A percentile compares a stretch with the other conserved stretches of the same genome.
These are phyloP conservation scores for Drosophila ananassae DNA, from an alignment of 1,140 invertebrate genomes.

Conservation along the genomic window DNA sequence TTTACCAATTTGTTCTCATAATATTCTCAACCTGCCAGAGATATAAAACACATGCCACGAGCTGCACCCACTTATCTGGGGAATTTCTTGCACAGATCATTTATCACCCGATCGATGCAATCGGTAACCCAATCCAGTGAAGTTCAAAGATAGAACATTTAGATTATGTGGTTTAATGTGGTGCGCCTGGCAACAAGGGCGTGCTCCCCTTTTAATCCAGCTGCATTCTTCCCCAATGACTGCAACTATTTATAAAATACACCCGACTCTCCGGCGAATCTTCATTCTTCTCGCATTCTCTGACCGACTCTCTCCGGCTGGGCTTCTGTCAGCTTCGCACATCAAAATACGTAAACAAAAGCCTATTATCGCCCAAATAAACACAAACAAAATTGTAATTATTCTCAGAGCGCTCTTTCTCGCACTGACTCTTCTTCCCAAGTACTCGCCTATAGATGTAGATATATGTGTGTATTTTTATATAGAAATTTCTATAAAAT, in stretches of 20 bases:
- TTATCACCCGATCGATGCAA: conserved; percentile 26
- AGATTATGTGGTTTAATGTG: conserved; percentile 19
- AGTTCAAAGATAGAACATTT: conserved; percentile 28
- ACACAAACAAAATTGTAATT: conserved; percentile 65
- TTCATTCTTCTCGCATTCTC: neutral
- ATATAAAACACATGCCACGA: conserved; percentile 24
- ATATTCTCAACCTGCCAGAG: conserved; percentile 20
- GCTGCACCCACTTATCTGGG: conserved; percentile 15
- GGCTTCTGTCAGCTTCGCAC: conserved; percentile 57
- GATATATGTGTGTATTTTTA: neutral
- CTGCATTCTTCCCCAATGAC: conserved; percentile 58
- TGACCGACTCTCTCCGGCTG: conserved; percentile 4
- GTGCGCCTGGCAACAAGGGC: conserved; percentile 36
- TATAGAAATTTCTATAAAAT: conserved; percentile 10
- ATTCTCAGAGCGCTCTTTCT: conserved; percentile 30
- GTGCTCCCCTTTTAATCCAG: conserved; percentile 37
- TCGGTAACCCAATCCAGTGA: conserved; percentile 37
- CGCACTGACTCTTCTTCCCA: conserved; percentile 1
- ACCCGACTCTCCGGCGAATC: neutral
- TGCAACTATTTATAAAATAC: conserved; percentile 66
- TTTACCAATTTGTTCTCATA: conserved; percentile 21
- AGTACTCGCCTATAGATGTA: neutral
- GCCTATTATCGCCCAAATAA: conserved; percentile 70
- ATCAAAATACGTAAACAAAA: conserved; percentile 77
- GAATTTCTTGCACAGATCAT: conserved; percentile 40